phyloP scores from a whole-genome alignment of 1,140 invertebrate genomes.

The Lepidurus couesii region DNA sequence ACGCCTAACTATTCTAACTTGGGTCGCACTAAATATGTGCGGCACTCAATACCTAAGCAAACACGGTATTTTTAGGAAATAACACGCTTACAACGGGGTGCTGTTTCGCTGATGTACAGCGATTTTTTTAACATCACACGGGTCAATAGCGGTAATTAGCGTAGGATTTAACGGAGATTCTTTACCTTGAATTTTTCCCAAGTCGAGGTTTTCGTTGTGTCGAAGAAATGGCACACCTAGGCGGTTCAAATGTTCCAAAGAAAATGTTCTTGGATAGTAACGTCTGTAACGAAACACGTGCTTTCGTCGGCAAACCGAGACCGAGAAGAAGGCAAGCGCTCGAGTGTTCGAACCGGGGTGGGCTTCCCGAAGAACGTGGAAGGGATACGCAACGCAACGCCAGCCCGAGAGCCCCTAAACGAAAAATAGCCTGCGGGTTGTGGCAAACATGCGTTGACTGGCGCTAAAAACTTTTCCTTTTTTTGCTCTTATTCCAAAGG shows the following conservation, averaged over 20 bases:
- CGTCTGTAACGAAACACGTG: neutral
- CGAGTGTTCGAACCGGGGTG: neutral
- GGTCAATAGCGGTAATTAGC: no score
- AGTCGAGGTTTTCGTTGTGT: no score
- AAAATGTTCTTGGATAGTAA: neutral
- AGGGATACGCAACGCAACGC: neutral
- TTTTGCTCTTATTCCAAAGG: neutral
- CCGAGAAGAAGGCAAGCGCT: constrained; percentile 1
- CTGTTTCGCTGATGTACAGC: no score
- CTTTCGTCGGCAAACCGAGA: constrained; percentile 12
- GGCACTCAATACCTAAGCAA: neutral
- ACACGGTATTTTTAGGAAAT: neutral
- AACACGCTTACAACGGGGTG: no score
- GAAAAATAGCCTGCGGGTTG: constrained; percentile 8
- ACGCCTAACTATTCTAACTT: neutral
- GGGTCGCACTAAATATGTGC: neutral
- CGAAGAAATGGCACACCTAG: no score
- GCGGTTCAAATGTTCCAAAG: no score
- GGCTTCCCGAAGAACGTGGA: neutral
- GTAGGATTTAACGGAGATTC: no score
- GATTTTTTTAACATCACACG: no score
- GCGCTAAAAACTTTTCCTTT: neutral
- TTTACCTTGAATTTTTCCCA: no score
- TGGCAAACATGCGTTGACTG: neutral
- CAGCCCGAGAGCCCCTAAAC: neutral